Conservation (phyloP, 2,888 invertebrate genomes). For the Eugnorisma glareosa region DNA sequence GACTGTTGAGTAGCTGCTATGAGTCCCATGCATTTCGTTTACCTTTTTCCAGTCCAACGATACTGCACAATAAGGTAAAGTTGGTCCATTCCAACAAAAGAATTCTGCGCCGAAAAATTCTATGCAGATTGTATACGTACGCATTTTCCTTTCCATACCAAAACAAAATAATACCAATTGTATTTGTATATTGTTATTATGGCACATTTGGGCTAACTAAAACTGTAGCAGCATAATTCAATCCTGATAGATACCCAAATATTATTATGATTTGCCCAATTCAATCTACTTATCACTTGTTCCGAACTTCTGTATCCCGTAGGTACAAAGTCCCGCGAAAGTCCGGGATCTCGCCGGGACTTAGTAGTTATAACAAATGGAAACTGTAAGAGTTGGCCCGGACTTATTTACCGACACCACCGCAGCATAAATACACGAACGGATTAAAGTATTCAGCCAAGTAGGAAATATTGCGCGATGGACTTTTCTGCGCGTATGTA, state of each 20-base stretch:
- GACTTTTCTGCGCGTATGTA: conserved; percentile 73
- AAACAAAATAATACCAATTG: not conserved
- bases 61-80: conserved; percentile 11
- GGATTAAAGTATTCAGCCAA: conserved; percentile 84
- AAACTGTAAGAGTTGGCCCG: conserved; percentile 80
- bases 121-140: not conserved
- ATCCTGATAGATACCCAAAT: conserved; percentile 18
- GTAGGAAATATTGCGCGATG: conserved; percentile 76
- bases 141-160: not conserved
- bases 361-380: conserved; percentile 85
- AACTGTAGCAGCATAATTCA: conserved; percentile 31
- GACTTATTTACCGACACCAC: conserved; percentile 82
- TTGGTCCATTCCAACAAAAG: not conserved
- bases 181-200: not conserved
- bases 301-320: conserved; percentile 67
- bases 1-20: not conserved
- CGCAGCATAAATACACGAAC: conserved; percentile 81
- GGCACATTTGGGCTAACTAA: conserved; percentile 19
- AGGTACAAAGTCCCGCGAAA: conserved; percentile 64
- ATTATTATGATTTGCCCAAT: conserved; percentile 54
- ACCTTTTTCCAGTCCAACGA: conserved; percentile 6
- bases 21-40: conserved; percentile 13
- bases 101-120: not conserved
- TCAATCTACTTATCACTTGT: conserved; percentile 68
- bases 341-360: conserved; percentile 76